Evolutionary conservation across 2,888 invertebrate species (phyloP), one percentile per base, ranked within the genome.

Genomic region (Drosophila nr. fundita): DNA sequence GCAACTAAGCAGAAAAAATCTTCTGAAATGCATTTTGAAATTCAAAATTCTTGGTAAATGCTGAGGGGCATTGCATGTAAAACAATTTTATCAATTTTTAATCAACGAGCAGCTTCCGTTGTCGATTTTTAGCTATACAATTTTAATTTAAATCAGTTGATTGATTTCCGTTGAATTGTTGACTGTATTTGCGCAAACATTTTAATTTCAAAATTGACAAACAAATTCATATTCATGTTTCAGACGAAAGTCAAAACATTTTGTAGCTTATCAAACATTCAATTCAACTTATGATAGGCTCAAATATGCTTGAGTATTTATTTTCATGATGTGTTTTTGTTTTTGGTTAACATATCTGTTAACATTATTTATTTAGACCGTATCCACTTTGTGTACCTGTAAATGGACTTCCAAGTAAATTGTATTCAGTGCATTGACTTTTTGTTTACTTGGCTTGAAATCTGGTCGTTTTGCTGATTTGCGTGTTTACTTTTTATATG

Each of bases 371-470:
- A 68, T 57, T 18, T 49, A 40, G 32, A 40, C 48, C 38, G 21
- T 27, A 48, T 54, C 30, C 48, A 68, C 21, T n/a, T 55, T 54
- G 53, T 32, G 57, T 53, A 52, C 30, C 27, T 34, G 42, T 36
- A 68, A 74, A 78, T 59, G 42, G 74, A 58, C 61, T 69, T 76
- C 48, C 10, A 49, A 49, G 60, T 49, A 61, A 68, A 69, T 50
- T 69, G 40, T 36, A 45, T 64, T 49, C 50, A 38, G 86, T 68
- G 62, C 73, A 62, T 65, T 69, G 78, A 74, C 69, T 75, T 78
- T 50, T 30, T 74, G 79, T 72, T 67, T 65, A 60, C 59, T 72
- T 66, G 34, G 53, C 57, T 65, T 42, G 60, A 82, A 72, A 61
- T 68, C 36, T 65, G 60, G 36, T 54, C 40, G 49, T 61, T 48